Percentiles rank a stretch among this genome's conserved stretches.
These are phyloP conservation scores for Macrobrachium rosenbergii DNA, from an alignment of 1,140 invertebrate genomes.

Conservation along the genomic window DNA sequence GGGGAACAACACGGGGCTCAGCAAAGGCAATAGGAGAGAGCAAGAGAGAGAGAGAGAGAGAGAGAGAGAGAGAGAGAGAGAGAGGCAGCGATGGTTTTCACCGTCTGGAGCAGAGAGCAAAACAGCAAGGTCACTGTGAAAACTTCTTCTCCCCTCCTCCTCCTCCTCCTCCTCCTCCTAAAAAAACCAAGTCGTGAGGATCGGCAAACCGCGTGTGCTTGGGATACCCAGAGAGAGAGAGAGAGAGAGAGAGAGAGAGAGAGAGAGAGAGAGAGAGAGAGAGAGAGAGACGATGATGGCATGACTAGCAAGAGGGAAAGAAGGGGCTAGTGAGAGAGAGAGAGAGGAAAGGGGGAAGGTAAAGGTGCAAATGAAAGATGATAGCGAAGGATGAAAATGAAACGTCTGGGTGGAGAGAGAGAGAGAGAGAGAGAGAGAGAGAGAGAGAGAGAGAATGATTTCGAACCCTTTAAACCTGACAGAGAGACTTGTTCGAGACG, in stretches of 20 bases:
- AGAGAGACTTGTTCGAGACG: too few species aligned
- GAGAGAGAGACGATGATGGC: too few species aligned
- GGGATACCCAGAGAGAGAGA: not conserved
- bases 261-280: constrained; percentile 4
- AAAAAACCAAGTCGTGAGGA: too few species aligned
- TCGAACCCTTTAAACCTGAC: too few species aligned
- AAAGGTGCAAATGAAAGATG: not conserved
- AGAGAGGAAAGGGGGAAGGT: not conserved
- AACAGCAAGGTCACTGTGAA: too few species aligned
- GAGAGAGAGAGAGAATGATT: not conserved
- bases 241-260: not conserved
- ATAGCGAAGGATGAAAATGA: not conserved
- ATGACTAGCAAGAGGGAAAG: not conserved
- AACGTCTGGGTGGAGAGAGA: not conserved
- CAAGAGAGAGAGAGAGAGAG: not conserved
- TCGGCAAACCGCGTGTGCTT: too few species aligned
- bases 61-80: too few species aligned
- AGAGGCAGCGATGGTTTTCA: too few species aligned
- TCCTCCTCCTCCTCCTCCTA: too few species aligned
- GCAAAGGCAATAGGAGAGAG: not conserved
- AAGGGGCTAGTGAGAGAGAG: not conserved
- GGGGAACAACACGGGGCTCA: too few species aligned
- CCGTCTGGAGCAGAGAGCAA: too few species aligned
- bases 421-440: constrained; percentile 8
- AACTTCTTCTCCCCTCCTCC: too few species aligned